Conservation (phyloP, 2,888 invertebrate species). For the Protonemura montana region DNA sequence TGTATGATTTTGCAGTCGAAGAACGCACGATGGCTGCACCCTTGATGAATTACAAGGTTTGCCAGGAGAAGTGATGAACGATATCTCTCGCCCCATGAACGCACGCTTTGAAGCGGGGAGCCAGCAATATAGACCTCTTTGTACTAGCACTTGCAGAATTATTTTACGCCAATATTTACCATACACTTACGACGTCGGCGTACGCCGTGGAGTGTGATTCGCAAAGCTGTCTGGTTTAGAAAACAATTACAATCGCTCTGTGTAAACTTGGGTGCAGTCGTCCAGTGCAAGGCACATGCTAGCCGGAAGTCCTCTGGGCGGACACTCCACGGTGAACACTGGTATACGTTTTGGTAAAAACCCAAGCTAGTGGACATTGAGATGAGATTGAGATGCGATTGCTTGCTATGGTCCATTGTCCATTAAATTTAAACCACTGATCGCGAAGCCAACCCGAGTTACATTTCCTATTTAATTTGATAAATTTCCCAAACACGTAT, state of each 20-base stretch:
- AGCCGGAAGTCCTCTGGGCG: neutral
- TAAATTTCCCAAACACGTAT: neutral
- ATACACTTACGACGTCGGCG: neutral
- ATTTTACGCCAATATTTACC: conserved; percentile 7
- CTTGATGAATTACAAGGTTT: neutral
- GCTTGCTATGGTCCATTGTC: neutral
- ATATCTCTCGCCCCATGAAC: neutral
- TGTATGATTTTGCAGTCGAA: neutral
- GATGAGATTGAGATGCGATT: neutral
- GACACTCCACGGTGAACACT: neutral
- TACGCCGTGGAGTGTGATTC: neutral
- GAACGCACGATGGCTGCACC: neutral
- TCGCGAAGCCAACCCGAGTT: neutral
- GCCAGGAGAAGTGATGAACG: neutral
- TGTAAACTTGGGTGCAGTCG: neutral
- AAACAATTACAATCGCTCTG: neutral
- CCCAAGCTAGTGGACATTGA: neutral
- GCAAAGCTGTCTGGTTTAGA: neutral
- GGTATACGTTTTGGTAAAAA: neutral
- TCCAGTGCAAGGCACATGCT: neutral
- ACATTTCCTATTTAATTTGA: neutral
- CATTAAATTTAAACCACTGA: too few species aligned
- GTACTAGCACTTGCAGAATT: neutral
- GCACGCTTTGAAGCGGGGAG: neutral
- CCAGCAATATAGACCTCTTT: neutral